Base-by-base conservation (phyloP, 2,113 vertebrate genomes). In the Orientallactaga bullata region DNA sequence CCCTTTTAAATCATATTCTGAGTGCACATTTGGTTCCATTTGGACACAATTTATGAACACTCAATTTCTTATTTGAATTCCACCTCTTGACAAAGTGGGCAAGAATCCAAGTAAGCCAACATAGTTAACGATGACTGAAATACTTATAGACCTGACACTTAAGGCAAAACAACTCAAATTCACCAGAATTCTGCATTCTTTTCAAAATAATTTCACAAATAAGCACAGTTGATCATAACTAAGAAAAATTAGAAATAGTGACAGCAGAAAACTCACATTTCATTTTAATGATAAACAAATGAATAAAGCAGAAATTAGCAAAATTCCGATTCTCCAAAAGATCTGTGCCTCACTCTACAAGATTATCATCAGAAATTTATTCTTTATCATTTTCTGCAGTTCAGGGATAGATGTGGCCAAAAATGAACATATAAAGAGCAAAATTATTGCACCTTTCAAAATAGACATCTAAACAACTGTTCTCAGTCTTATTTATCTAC, bases 1-100 rank as follows among this genome's bases (percentile, higher is more conserved):
- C 66, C 79, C 66, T 96, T 98, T 96, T 97, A 95, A 97, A 93
- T 97, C 92, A 88, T 86, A 87, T 94, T 97, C 42, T 47, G 77
- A 79, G 85, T 68, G 83, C 95, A 97, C 95, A 91, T 71, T 96
- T 96, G 37, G 88, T 96, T 86, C 78, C 97, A 73, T 93, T 93
- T 88, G 79, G 81, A 83, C 37, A 86, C 47, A 94, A 85, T 88
- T 92, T 96, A 97, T 47, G 85, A 97, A 97, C 55, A 92, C 89
- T 96, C 68, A 61, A 85, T 96, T 96, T 97, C 91, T 93, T 93
- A 95, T 63, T 88, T 58, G 95, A 97, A 94, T 77, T 90, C 89
- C 91, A 96, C 78, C 69, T 87, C 96, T 97, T 95, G 83, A 95
- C 93, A 85, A 94, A 97, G 92, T 37, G 42, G 63, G 96, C 97